Conservation (phyloP, 2,888 invertebrate genomes). For the Parascotia fuliginaria region DNA sequence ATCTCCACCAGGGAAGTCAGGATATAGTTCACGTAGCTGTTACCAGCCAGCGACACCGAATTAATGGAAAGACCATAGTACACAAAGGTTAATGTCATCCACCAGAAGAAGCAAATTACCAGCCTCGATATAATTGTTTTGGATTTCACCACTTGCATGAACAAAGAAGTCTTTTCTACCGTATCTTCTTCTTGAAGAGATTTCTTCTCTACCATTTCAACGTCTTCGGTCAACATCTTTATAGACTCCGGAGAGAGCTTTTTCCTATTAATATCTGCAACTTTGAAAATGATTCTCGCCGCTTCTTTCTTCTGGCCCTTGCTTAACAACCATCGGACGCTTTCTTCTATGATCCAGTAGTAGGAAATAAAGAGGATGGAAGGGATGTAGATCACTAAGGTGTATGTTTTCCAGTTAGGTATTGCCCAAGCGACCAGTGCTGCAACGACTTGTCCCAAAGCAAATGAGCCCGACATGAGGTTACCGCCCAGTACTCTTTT, state of each 20-base stretch:
- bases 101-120: conserved; percentile 90
- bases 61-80: conserved; percentile 93
- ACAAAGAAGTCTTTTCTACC: conserved; percentile 39
- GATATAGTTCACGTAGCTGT: conserved; percentile 92
- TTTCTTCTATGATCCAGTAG: conserved; percentile 87
- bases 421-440: conserved; percentile 87
- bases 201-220: conserved; percentile 19
- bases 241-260: conserved; percentile 67
- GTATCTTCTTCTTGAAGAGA: conserved; percentile 3
- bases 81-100: conserved; percentile 92
- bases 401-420: conserved; percentile 88
- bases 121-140: conserved; percentile 80
- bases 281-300: conserved; percentile 77
- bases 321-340: conserved; percentile 89
- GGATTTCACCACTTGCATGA: conserved; percentile 78
- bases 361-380: conserved; percentile 87
- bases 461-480: conserved; percentile 88
- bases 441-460: conserved; percentile 87
- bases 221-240: conserved; percentile 43
- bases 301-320: conserved; percentile 84
- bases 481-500: conserved; percentile 89
- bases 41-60: conserved; percentile 90
- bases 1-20: conserved; percentile 87
- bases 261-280: conserved; percentile 74
- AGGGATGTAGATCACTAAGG: conserved; percentile 87